These are phyloP conservation scores for Nemotelus nigrinus DNA, from an alignment of 2,888 invertebrate genomes.

Conservation along the genomic window DNA sequence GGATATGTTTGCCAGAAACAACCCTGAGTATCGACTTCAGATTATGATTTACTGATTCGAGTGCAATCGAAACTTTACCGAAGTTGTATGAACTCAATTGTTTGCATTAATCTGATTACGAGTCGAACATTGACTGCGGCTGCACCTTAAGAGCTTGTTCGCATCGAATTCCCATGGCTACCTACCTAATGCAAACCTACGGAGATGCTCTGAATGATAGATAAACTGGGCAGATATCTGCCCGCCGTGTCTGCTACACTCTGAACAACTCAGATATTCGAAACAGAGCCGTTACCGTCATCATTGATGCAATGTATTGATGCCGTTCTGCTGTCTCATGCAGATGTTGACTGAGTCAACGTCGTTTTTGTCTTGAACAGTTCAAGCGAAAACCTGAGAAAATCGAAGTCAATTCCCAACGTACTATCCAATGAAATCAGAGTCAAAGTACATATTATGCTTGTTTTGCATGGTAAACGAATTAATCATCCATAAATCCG, in stretches of 20 bases:
- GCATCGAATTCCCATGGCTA: background rate
- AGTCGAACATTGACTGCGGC: slow-evolving; percentile 30
- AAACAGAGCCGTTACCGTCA: too few species aligned
- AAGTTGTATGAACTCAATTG: slow-evolving; percentile 36
- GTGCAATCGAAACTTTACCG: slow-evolving; percentile 33
- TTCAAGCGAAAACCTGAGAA: slow-evolving; percentile 25
- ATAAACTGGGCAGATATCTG: background rate
- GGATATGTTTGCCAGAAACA: slow-evolving; percentile 22
- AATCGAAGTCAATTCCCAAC: background rate
- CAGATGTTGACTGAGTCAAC: background rate
- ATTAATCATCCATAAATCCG: slow-evolving; percentile 5
- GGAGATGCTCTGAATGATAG: slow-evolving; percentile 3
- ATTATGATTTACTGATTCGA: slow-evolving; percentile 22
- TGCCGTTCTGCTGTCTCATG: background rate
- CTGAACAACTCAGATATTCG: background rate
- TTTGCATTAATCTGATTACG: slow-evolving; percentile 40
- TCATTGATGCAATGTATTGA: too few species aligned
- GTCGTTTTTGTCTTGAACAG: slow-evolving; percentile 19
- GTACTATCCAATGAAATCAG: background rate
- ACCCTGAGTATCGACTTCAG: slow-evolving; percentile 12
- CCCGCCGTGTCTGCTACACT: background rate
- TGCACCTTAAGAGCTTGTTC: background rate
- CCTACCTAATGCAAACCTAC: background rate
- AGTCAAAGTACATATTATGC: background rate
- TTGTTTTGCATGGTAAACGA: slow-evolving; percentile 13